These are phyloP conservation scores for Nothobranchius kuhntae DNA, from an alignment of 2,113 vertebrate genomes.

Conservation along the genomic window DNA sequence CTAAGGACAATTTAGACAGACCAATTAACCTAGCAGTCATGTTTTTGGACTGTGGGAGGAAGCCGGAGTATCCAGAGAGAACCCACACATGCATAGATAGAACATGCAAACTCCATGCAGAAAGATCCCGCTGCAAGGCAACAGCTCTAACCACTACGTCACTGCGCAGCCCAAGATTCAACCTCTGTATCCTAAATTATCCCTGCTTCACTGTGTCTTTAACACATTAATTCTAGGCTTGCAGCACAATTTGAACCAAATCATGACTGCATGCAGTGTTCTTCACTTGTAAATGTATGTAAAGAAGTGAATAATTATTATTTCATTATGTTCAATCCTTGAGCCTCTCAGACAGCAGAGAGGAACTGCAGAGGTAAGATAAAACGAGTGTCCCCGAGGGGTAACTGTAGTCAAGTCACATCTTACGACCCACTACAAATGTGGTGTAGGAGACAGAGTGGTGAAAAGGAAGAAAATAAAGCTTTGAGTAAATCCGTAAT, in stretches of 20 bases:
- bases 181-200: too few species aligned
- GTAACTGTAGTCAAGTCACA: not conserved
- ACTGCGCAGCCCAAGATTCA: too few species aligned
- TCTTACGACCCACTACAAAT: not conserved
- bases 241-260: not conserved
- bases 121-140: too few species aligned
- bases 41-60: too few species aligned
- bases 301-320: conserved; percentile 29
- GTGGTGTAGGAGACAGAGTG: not conserved
- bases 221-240: not conserved
- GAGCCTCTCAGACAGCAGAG: not conserved
- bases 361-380: not conserved
- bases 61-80: too few species aligned
- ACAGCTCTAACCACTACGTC: too few species aligned
- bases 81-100: too few species aligned
- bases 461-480: conserved; percentile 10
- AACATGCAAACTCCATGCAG: too few species aligned
- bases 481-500: conserved; percentile 13
- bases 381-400: not conserved
- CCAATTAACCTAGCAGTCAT: too few species aligned
- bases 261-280: conserved; percentile 9
- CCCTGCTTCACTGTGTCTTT: too few species aligned
- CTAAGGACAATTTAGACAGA: too few species aligned
- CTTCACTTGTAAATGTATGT: conserved; percentile 12
- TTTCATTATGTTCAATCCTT: conserved; percentile 15